Conservation (phyloP, 1,140 invertebrate species). For the Drosophila sechellia region DNA sequence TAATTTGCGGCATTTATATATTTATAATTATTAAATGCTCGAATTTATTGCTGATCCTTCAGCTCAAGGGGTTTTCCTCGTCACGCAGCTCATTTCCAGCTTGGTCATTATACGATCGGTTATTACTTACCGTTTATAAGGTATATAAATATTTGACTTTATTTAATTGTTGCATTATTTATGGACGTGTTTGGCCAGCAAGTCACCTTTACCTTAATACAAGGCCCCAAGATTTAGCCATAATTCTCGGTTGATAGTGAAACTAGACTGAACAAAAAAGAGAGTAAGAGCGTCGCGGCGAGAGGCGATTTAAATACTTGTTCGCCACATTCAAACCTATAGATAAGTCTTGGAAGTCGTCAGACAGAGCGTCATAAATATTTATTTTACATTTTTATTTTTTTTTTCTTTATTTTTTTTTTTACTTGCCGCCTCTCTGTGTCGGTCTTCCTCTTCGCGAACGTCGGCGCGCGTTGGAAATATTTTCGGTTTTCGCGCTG, state of each 20-base stretch:
- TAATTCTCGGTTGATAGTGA: conserved; percentile 59
- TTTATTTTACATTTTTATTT: conserved; percentile 59
- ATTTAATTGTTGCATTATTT: conserved; percentile 56
- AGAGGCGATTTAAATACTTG: conserved; percentile 58
- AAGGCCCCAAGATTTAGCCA: conserved; percentile 43
- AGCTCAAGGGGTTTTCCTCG: conserved; percentile 31
- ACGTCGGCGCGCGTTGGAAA: conserved; percentile 43
- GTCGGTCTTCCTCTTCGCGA: conserved; percentile 28
- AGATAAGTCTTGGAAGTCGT: conserved; percentile 66
- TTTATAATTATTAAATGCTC: conserved; percentile 52
- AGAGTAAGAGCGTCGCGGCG: conserved; percentile 10
- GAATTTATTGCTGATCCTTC: conserved; percentile 31
- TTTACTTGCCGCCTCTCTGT: conserved; percentile 18
- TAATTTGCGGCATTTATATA: conserved; percentile 56
- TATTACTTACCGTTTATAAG: conserved; percentile 53
- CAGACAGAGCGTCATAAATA: conserved; percentile 78
- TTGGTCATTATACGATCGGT: conserved; percentile 50
- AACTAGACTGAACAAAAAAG: conserved; percentile 12
- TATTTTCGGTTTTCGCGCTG: conserved; percentile 68
- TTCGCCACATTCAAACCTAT: conserved; percentile 35
- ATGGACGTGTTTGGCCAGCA: conserved; percentile 42
- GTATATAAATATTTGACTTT: conserved; percentile 44
- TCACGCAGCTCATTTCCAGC: conserved; percentile 22
- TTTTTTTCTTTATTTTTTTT: conserved; percentile 14
- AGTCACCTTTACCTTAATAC: conserved; percentile 51